A percentile compares a stretch with the other conserved stretches of the same genome.
These are phyloP conservation scores for Myiothlypis coronata DNA, from an alignment of 2,797 vertebrate species.

Conservation along the genomic window DNA sequence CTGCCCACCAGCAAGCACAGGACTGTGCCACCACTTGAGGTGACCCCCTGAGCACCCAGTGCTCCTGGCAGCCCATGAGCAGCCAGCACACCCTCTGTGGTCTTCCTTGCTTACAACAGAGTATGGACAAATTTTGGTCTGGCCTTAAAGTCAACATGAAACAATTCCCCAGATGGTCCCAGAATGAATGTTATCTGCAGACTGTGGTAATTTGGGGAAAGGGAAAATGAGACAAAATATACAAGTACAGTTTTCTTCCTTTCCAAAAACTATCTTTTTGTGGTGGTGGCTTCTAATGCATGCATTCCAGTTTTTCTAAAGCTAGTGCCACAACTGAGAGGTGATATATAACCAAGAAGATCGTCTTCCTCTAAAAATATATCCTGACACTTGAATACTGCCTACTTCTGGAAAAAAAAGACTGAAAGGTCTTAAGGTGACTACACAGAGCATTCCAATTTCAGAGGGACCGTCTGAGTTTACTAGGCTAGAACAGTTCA, in stretches of 20 bases:
- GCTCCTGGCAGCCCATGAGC: background rate
- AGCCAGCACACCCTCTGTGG: background rate
- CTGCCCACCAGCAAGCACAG: background rate
- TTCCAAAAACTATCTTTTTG: background rate
- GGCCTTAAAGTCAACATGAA: background rate
- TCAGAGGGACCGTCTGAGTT: background rate
- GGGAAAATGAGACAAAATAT: slow-evolving; percentile 16
- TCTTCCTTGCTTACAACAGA: background rate
- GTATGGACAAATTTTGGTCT: background rate
- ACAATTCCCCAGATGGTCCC: background rate
- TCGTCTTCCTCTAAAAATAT: slow-evolving; percentile 10
- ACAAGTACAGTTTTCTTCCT: background rate
- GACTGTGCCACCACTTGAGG: background rate
- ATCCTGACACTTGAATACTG: background rate
- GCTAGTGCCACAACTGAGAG: background rate
- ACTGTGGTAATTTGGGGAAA: slow-evolving; percentile 1
- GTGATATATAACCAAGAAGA: background rate
- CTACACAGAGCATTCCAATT: background rate
- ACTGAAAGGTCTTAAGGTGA: background rate
- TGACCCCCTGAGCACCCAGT: background rate
- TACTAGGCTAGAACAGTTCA: background rate
- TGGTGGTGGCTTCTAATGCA: background rate
- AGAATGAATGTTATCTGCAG: slow-evolving; percentile 31
- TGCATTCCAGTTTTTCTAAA: background rate
- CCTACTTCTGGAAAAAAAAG: background rate